phyloP scores from a whole-genome alignment of 2,113 vertebrate species.

The Aphyosemion australe region DNA sequence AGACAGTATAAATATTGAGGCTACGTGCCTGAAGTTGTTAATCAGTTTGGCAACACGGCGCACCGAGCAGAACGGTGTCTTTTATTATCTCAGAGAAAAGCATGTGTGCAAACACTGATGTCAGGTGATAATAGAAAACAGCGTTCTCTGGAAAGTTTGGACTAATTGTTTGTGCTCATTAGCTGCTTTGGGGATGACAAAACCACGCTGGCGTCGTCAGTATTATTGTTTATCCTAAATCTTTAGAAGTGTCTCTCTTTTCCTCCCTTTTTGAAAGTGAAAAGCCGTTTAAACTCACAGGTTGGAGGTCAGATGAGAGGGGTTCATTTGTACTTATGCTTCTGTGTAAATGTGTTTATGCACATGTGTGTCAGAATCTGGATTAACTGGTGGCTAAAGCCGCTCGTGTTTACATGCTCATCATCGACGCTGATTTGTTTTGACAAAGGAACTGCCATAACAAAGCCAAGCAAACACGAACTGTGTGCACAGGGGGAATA shows the following conservation, averaged over 20 bases:
- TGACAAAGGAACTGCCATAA: constrained; percentile 66
- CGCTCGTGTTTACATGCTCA: constrained; percentile 49
- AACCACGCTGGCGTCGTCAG: background rate
- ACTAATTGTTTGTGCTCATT: constrained; percentile 25
- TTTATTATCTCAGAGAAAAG: constrained; percentile 20
- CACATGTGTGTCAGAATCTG: constrained; percentile 21
- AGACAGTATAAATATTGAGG: constrained; percentile 70
- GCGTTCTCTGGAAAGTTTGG: background rate
- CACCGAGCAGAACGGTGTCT: constrained; percentile 26
- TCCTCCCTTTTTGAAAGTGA: background rate
- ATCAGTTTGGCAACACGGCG: constrained; percentile 57
- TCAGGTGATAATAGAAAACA: constrained; percentile 10
- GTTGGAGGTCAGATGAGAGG: constrained; percentile 12
- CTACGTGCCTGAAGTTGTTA: constrained; percentile 61
- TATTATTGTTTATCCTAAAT: constrained; percentile 17
- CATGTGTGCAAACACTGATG: constrained; percentile 15
- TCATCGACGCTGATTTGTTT: constrained; percentile 63
- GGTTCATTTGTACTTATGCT: background rate
- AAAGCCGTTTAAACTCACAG: constrained; percentile 7
- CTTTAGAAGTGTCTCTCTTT: background rate
- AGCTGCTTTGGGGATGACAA: constrained; percentile 7
- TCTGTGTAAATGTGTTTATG: background rate
- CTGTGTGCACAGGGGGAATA: constrained; percentile 51
- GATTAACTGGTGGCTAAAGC: constrained; percentile 62
- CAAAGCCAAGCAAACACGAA: constrained; percentile 64